Base-by-base conservation (phyloP, 2,797 vertebrate species). In the Chelon auratus region DNA sequence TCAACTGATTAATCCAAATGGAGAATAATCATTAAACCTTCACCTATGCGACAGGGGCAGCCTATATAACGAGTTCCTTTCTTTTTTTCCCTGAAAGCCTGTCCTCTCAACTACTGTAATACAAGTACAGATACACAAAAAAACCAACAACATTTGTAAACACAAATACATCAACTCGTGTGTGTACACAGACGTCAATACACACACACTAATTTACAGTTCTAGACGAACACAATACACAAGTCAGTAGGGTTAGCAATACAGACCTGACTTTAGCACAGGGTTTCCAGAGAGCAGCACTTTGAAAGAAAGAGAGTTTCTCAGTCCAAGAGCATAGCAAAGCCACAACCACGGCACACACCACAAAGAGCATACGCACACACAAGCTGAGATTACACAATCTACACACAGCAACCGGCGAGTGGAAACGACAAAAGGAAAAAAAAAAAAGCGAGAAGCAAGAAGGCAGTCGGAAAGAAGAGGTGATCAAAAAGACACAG, bases 221-320 rank as follows among this genome's bases (percentile, higher is more conserved):
- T 75, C 55, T 58, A 67, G 72, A 89, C 85, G 6, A n/a, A 90
- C 75, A 87, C 68, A 68, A 84, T 22, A 78, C 43, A 84, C 79
- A 80, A 58, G 86, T 82, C 50, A 81, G 72, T 54, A 84, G 85
- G 80, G 86, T 93, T 92, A 92, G 89, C 88, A 30, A 87, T 95
- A 95, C 95, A 95, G 91, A 95, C 95, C 95, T 95, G 93, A 93
- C 80, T 85, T 92, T 92, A 94, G 93, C 88, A 93, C 90, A 80
- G 93, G 93, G 87, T 94, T 95, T 92, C 94, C 94, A 93, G 91
- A 89, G 75, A 93, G 95, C 94, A 95, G 95, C 95, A 93, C 92
- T 94, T 93, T 90, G 81, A 90, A 86, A 94, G 78, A 92, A 90
- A 94, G 87, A 95, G 67, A 94, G 86, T 90, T 90, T 86, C 93